Evolutionary conservation across 2,113 vertebrate species (phyloP), one percentile per base, ranked within the genome.

Genomic region (Catagonus wagneri): DNA sequence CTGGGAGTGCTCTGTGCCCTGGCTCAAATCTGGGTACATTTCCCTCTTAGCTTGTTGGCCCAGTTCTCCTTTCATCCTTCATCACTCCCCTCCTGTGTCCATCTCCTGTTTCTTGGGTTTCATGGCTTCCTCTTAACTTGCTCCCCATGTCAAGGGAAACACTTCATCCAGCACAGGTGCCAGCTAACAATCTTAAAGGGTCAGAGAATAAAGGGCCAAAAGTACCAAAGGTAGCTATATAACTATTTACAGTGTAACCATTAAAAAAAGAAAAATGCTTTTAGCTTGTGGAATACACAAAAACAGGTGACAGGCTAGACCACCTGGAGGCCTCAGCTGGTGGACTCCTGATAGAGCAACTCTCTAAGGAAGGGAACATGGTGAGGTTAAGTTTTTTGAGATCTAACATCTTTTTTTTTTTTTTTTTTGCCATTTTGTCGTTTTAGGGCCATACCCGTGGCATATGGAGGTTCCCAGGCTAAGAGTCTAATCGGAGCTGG

Each of bases 201-300:
- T 32, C 69, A 78, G 25, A 95, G 56, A 85, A 78, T 63, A 93
- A 76, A 72, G 34, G 23, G 39, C 50, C 89, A 58, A 89, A 58
- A 80, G 61, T 56, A 34, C 36, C 16, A 88, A 71, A 61, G 39
- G 23, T 44, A 66, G 63, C 95, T 34, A 44, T 6, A 61, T 17
- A 95, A 63, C 25, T 27, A 92, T 7, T 25, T 68, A 90, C 88
- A 78, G 75, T 36, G 16, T 74, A 93, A 63, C 52, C 44, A 58
- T 17, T 74, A 72, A 78, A 81, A 50, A 71, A 58, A 20, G 12
- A 75, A 65, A 76, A 44, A 72, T 80, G 60, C 29, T 60, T 23
- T 34, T 66, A 66, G 32, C 25, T n/a, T 34, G 34, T 58, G 29
- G 61, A 22, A 32, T 17, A 71, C 7, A 58, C 14, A 58, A 61